Base-by-base conservation (phyloP, 2,888 invertebrate genomes). In the Galerucella nymphaeae region DNA sequence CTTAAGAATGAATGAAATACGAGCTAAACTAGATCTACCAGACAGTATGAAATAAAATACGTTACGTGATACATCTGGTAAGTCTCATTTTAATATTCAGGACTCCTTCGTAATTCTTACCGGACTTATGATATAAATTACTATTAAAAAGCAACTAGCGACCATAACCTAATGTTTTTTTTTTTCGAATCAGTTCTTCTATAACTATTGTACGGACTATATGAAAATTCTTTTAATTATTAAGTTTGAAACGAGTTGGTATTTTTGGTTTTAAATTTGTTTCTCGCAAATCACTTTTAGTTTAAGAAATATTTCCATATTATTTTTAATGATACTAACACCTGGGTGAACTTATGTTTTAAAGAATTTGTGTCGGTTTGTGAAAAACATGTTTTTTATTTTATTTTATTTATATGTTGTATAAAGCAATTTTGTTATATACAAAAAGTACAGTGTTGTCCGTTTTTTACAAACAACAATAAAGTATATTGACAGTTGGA, bases 391-490 rank as follows among this genome's bases (percentile, higher is more conserved):
- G 30, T 30, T 4, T 11, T 20, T 13, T 42, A 41, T 66, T 55
- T 62, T 69, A 11, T 20, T 63, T 70, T 70, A 41, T 62, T 62
- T 58, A 42, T 41, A 16, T 62, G n/a, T 70, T 30, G 45, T 64
- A 64, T 70, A 16, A 50, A 50, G 20, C 45, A 16, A 63, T 63
- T 67, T 61, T 70, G 63, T 64, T 70, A 23, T 55, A 23, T 55
- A 62, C 55, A 65, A 20, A 30, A 66, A 67, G 42, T 48, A 45
- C 53, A 69, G 53, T 38, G 68, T 70, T 70, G 70, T 70, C 70
- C 70, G 70, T 70, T 70, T 70, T 70, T 70, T 70, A 70, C 41
- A 63, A 64, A 57, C 23, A 55, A 48, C 10, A 67, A 67, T 48
- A 67, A 2, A 48, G 6, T 62, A 10, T 2, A 42, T 53, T 50